A percentile compares a stretch with the other conserved stretches of the same genome.
phyloP scores from a whole-genome alignment of 2,113 vertebrate species.

The Larimichthys crocea region DNA sequence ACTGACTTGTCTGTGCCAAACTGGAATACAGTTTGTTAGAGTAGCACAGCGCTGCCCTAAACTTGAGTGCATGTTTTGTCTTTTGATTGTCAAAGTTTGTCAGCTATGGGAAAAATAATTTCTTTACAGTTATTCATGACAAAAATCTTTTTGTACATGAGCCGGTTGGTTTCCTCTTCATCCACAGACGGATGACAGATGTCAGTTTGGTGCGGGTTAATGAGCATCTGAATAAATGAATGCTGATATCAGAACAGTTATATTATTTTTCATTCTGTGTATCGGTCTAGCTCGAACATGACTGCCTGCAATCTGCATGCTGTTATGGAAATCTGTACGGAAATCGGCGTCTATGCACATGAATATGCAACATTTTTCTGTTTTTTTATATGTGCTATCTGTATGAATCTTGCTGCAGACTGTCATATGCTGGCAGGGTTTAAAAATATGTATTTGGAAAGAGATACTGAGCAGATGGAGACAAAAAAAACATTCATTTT shows the following conservation, averaged over 20 bases:
- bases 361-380: background rate
- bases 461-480: background rate
- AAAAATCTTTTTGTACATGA: background rate
- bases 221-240: slow-evolving; percentile 4
- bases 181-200: background rate
- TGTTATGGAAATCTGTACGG: background rate
- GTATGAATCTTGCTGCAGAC: slow-evolving; percentile 19
- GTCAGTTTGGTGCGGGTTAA: background rate
- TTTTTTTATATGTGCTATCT: slow-evolving; percentile 12
- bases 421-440: background rate
- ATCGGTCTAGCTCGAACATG: background rate
- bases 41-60: background rate
- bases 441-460: background rate
- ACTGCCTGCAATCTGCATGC: background rate
- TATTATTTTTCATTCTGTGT: slow-evolving; percentile 9
- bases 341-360: slow-evolving; percentile 12
- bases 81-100: background rate
- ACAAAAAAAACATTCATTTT: background rate
- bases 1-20: background rate
- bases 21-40: background rate
- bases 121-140: background rate
- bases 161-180: background rate
- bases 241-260: background rate
- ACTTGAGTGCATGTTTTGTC: background rate
- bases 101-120: background rate